phyloP scores from a whole-genome alignment of 2,113 vertebrate genomes.

The Rhabdomys dilectus region DNA sequence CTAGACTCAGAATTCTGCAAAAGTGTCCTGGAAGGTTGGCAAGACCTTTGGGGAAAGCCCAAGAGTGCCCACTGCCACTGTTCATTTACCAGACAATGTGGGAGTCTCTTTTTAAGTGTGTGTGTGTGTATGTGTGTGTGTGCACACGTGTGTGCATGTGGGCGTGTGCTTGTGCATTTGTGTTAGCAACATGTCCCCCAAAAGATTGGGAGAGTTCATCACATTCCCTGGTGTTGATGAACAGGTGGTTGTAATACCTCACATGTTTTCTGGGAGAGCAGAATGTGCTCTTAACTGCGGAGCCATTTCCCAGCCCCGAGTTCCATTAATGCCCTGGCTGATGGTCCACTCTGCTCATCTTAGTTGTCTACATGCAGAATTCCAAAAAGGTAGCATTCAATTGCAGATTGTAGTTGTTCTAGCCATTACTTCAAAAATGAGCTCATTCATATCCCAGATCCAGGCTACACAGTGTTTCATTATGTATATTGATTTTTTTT shows the following conservation, averaged over 20 bases:
- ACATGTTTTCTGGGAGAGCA: background rate
- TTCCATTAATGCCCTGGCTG: fast-evolving
- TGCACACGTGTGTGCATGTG: background rate
- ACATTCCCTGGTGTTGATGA: background rate
- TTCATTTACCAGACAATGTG: fast-evolving
- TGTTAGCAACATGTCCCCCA: too few relatives aligned
- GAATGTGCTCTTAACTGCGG: background rate
- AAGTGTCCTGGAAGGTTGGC: fast-evolving
- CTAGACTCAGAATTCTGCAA: background rate
- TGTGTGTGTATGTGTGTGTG: background rate
- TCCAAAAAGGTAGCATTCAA: background rate
- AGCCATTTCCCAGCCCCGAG: background rate
- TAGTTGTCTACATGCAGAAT: background rate
- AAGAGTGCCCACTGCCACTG: fast-evolving
- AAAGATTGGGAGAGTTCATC: too few relatives aligned
- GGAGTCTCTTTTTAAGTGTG: background rate
- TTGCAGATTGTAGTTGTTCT: background rate
- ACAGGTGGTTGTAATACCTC: background rate
- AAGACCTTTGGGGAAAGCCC: too few relatives aligned
- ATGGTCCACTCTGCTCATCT: background rate
- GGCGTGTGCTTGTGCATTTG: too few relatives aligned
- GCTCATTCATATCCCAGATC: background rate
- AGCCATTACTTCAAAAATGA: background rate
- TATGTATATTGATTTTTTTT: background rate
- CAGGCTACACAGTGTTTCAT: background rate